phyloP scores from a whole-genome alignment of 2,113 vertebrate species.

The Neotoma lepida region DNA sequence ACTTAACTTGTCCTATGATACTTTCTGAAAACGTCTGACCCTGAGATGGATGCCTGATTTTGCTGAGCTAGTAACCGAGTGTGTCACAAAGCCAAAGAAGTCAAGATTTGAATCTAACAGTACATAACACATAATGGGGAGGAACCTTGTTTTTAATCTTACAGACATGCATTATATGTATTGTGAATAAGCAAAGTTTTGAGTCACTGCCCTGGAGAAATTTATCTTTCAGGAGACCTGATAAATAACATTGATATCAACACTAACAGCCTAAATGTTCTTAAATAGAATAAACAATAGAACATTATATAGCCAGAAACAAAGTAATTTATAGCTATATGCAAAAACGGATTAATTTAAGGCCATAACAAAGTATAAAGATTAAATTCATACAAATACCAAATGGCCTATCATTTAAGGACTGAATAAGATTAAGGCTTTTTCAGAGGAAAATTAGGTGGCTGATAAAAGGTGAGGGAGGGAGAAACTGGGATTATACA shows the following conservation, averaged over 20 bases:
- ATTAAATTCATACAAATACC: conserved; percentile 14
- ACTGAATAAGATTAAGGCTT: not conserved
- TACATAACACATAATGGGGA: not conserved
- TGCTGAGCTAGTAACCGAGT: not conserved
- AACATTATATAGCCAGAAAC: not conserved
- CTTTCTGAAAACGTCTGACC: not conserved
- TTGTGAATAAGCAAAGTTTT: not conserved
- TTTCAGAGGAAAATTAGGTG: not conserved
- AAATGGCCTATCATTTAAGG: not conserved
- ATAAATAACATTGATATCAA: not conserved
- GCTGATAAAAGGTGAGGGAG: not conserved
- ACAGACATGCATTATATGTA: not conserved
- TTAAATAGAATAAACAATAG: not conserved
- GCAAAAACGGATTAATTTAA: not conserved
- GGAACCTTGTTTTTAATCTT: not conserved
- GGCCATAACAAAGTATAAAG: conserved; percentile 18
- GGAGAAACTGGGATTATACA: not conserved
- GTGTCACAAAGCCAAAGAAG: not conserved
- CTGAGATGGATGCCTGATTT: not conserved
- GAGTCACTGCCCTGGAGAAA: conserved; percentile 21
- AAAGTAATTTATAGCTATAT: not conserved
- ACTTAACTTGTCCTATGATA: not conserved
- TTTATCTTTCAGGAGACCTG: not conserved
- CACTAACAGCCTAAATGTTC: not conserved
- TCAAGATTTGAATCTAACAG: conserved; percentile 3